Base-by-base conservation (phyloP, 2,888 invertebrate species). In the Mystacides longicornis region DNA sequence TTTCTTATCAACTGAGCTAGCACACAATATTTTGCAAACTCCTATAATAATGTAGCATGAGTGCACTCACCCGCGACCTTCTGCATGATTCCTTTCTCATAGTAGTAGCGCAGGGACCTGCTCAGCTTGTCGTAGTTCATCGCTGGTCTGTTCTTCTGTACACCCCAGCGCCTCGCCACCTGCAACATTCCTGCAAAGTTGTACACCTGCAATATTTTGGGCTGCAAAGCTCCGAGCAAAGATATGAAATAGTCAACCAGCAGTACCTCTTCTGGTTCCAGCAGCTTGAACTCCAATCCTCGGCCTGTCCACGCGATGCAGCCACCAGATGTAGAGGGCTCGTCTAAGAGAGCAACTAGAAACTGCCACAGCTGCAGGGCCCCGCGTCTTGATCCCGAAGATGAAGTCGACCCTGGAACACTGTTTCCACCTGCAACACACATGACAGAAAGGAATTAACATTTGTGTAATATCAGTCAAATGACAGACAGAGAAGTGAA, bases 31-130 rank as follows among this genome's bases (percentile, higher is more conserved):
- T n/a, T n/a, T n/a, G n/a, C n/a, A n/a, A n/a, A n/a, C n/a, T n/a
- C n/a, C 7, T 31, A 31, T 14, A 7, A 31, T 31, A 31, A 9
- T 31, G 31, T 9, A 9, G 14, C 14, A 31, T 9, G 16, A 16
- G 18, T 43, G 7, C 23, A 57, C 60, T 65, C 71, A 81, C 89
- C 93, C 54, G 93, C 91, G 0, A 96, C 96, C 72, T 96, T 96
- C 73, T 95, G 95, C 94, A 96, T 95, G 66, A 96, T 96, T n/a
- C 95, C 95, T 69, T 96, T 96, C 71, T 96, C 95, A 69, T 96
- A 96, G 69, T 96, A 96, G 67, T 96, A 96, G n/a, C 96, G 81
- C 42, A 96, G 77, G 0, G 95, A 95, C 5, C 96, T 80, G 37
- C 94, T 94, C 49, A 96, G 74, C 70, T 96, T 96, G 72, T 96